Evolutionary conservation across 2,113 vertebrate species (phyloP).

Genomic region (Rhinolophus sinicus): DNA sequence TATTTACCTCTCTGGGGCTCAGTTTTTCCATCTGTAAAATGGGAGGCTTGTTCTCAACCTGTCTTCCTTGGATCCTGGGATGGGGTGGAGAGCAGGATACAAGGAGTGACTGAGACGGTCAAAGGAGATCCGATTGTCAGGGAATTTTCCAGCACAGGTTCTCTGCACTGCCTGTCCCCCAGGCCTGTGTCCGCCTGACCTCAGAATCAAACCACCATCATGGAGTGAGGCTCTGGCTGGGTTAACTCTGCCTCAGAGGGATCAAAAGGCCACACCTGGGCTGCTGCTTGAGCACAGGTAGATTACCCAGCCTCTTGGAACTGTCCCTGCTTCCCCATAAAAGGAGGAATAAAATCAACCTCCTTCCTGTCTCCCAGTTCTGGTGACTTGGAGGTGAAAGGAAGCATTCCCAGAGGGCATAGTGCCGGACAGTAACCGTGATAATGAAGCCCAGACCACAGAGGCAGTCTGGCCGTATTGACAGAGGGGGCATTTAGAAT

Average conservation of each 20-base stretch:
- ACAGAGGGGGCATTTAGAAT: background rate
- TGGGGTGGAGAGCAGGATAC: background rate
- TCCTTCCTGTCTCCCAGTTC: background rate
- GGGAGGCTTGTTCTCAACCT: background rate
- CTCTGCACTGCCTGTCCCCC: background rate
- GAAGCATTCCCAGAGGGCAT: background rate
- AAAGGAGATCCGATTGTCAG: fast-evolving
- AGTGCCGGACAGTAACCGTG: fast-evolving
- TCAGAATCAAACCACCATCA: background rate
- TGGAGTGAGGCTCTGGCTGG: background rate
- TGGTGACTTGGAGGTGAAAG: background rate
- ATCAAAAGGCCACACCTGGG: background rate
- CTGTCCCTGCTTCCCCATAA: background rate
- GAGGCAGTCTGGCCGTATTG: background rate
- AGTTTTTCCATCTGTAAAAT: background rate
- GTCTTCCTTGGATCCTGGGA: background rate
- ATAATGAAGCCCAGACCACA: too few species aligned
- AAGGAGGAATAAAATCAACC: background rate
- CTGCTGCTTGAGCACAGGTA: background rate
- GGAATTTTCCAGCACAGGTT: background rate
- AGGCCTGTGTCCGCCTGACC: background rate
- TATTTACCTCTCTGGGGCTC: fast-evolving
- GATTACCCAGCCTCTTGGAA: background rate
- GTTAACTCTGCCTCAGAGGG: background rate
- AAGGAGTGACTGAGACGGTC: background rate